phyloP scores from a whole-genome alignment of 2,113 vertebrate species.

The Anoura caudifer region DNA sequence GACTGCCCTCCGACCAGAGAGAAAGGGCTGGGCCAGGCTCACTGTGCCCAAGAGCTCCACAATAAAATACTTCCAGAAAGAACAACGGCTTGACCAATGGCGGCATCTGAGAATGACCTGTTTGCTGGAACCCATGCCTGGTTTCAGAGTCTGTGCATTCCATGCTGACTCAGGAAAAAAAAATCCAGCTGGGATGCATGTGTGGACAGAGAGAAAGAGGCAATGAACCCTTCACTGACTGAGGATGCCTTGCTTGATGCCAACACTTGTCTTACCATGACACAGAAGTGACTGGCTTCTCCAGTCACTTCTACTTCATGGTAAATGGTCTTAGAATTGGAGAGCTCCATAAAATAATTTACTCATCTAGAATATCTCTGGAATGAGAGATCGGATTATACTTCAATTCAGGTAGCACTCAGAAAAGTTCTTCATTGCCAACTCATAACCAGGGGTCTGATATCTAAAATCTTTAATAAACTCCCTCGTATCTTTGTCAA shows the following conservation, averaged over 20 bases:
- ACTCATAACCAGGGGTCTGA: background rate
- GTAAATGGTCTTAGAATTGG: background rate
- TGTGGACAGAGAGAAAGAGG: background rate
- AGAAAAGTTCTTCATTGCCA: background rate
- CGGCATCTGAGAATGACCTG: background rate
- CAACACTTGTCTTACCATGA: background rate
- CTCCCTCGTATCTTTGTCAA: background rate
- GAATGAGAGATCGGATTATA: background rate
- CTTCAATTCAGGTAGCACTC: background rate
- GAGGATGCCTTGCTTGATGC: background rate
- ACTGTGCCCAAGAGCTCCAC: rapidly evolving
- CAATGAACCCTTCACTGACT: background rate
- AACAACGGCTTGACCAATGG: background rate
- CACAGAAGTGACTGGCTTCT: background rate
- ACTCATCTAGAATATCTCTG: background rate
- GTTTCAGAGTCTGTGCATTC: background rate
- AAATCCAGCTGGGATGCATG: background rate
- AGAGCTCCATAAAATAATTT: background rate
- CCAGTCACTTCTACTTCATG: background rate
- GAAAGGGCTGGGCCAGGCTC: too few relatives aligned
- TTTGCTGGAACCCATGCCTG: background rate
- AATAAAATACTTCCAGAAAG: background rate
- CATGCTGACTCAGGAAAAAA: background rate
- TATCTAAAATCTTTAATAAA: background rate
- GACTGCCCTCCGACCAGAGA: background rate